Conservation (phyloP, 2,797 vertebrate genomes). For the Spondyliosoma cantharus region DNA sequence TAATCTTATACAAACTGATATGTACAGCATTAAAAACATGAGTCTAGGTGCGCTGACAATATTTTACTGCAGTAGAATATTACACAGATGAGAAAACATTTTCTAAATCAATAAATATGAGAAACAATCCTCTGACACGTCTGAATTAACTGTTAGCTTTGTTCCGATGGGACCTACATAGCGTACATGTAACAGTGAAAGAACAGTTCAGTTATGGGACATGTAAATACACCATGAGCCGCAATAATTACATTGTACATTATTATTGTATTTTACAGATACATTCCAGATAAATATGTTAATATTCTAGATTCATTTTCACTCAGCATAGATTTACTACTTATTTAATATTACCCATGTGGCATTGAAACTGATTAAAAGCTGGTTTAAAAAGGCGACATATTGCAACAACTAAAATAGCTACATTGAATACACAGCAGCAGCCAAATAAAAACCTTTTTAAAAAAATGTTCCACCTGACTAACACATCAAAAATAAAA, state of each 20-base stretch:
- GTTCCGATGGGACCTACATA: conserved; percentile 23
- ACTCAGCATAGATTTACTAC: not conserved
- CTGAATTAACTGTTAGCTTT: conserved; percentile 41
- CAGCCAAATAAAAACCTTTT: conserved; percentile 28
- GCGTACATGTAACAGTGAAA: conserved; percentile 64
- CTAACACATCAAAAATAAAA: conserved; percentile 28
- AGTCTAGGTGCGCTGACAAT: conserved; percentile 6
- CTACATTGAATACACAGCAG: conserved; percentile 38
- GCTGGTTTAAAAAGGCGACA: conserved; percentile 31
- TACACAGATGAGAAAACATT: conserved; percentile 22
- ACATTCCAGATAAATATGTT: not conserved
- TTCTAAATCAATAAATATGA: conserved; percentile 64
- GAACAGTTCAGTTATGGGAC: conserved; percentile 24
- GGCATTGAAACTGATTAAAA: conserved; percentile 29
- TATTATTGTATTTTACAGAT: conserved; percentile 37
- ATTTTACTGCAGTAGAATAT: conserved; percentile 12
- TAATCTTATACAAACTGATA: conserved; percentile 47
- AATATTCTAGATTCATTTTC: not conserved
- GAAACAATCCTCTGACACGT: conserved; percentile 21
- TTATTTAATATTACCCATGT: conserved; percentile 19
- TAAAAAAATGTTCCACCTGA: conserved; percentile 21
- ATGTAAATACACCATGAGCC: conserved; percentile 42
- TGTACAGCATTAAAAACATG: conserved; percentile 37
- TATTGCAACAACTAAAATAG: conserved; percentile 16
- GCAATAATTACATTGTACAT: conserved; percentile 30